phyloP scores from a whole-genome alignment of 2,888 invertebrate species.

The Oxycera nigricornis region DNA sequence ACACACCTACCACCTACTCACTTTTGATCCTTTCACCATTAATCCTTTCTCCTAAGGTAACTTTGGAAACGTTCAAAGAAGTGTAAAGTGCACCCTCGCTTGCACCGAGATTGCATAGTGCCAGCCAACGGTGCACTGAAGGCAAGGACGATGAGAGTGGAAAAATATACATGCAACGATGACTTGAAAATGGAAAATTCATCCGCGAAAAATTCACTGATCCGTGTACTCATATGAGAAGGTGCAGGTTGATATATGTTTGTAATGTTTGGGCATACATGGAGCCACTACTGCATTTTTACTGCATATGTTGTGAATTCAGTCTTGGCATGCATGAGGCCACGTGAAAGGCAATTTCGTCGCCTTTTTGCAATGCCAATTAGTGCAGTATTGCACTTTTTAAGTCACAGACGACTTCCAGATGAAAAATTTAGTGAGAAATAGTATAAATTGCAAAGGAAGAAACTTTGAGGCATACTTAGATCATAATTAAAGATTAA shows the following conservation, averaged over 20 bases:
- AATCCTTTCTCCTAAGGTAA: conserved; percentile 25
- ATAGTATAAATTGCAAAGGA: too few species aligned
- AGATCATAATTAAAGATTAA: too few species aligned
- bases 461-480: too few species aligned
- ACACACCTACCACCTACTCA: background rate
- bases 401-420: too few species aligned
- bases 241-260: background rate
- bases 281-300: background rate
- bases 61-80: conserved; percentile 39
- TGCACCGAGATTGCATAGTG: background rate
- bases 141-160: background rate
- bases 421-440: too few species aligned
- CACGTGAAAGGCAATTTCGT: conserved; percentile 59
- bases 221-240: background rate
- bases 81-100: conserved; percentile 27
- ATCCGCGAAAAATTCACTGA: conserved; percentile 20
- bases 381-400: conserved; percentile 58
- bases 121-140: background rate
- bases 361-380: conserved; percentile 70
- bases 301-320: background rate
- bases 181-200: conserved; percentile 5
- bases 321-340: conserved; percentile 38
- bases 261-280: background rate
- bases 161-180: background rate
- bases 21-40: conserved; percentile 9